Base-by-base conservation (phyloP, 23 tunicate genomes). In the Styela plicata region DNA sequence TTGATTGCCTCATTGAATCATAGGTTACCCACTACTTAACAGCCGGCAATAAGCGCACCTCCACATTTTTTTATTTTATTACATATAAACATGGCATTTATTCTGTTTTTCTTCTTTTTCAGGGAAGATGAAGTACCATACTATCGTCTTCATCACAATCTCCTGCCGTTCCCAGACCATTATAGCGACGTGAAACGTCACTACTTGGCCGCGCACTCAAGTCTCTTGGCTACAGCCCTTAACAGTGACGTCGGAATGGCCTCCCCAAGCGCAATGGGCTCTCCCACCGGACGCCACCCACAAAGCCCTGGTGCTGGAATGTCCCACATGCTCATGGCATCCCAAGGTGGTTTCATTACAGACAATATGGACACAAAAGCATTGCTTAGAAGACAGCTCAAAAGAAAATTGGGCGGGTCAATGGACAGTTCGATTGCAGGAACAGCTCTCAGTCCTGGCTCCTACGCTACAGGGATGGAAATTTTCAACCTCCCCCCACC, bases 101-200 rank as follows among this genome's bases (percentile, higher is more conserved):
- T 24, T 44, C 24, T 19, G 19, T 44, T 0, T 36, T 29, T 1
- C 31, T 74, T 63, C 63, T 23, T 80, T 57, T 73, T 10, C 82
- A 93, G 98, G 24, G 98, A 93, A 52, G 93, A 88, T 69, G 98
- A 93, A 69, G 98, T 93, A 2, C 98, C 98, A 21, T 93, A 87
- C 77, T 93, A 89, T 69, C 98, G 98, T 70, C 76, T 93, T 26
- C 90, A 93, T 65, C 98, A 93, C 85, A 93, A 93, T 63, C 85
- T 93, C 36, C 94, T 93, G 25, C 98, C 98, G 36, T 93, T 93
- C 52, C 98, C 98, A 25, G 98, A 93, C 25, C 98, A 93, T 64
- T 93, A 93, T 89, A 88, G 84, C 36, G 93, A 88, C 16, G 83
- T 74, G 2, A 85, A 93, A 44, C 89, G 98, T 26, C 93, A 85